Conservation (phyloP, 1,140 invertebrate genomes). For the Medauroidea extradentata region DNA sequence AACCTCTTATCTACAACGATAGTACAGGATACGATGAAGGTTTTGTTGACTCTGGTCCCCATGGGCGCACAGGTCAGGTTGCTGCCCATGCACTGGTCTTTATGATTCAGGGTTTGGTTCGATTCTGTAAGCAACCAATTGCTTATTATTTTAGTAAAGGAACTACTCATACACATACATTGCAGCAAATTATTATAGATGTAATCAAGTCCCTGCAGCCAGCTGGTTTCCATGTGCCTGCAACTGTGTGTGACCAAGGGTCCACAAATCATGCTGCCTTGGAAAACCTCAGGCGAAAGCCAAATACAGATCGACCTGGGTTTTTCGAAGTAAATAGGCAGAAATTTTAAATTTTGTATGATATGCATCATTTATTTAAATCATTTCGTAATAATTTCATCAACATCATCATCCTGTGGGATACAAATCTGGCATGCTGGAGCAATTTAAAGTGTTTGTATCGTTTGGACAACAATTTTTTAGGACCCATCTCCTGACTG, state of each 20-base stretch:
- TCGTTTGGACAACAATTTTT: neutral
- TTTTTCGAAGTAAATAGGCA: neutral
- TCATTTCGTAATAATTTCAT: neutral
- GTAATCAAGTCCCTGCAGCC: slow-evolving; percentile 9
- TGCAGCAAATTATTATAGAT: neutral
- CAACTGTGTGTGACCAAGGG: slow-evolving; percentile 8
- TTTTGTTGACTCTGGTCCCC: slow-evolving; percentile 23
- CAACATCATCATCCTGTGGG: neutral
- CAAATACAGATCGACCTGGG: neutral
- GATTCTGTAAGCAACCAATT: slow-evolving; percentile 34
- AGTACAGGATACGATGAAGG: neutral
- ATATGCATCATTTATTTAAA: neutral
- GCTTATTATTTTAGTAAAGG: slow-evolving; percentile 23
- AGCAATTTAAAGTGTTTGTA: neutral
- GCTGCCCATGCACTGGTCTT: slow-evolving; percentile 37
- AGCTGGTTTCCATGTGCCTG: slow-evolving; percentile 8
- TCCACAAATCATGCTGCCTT: slow-evolving; percentile 1
- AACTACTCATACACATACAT: slow-evolving; percentile 3
- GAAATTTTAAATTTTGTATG: neutral
- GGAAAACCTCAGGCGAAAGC: neutral
- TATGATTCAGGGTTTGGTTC: slow-evolving; percentile 31
- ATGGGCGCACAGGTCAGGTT: slow-evolving; percentile 18
- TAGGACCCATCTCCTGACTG: neutral
- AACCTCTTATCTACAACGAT: too few species aligned
- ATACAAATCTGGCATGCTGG: neutral